Evolutionary conservation across 2,888 invertebrate species (phyloP).

Genomic region (Caradrina kadenii): DNA sequence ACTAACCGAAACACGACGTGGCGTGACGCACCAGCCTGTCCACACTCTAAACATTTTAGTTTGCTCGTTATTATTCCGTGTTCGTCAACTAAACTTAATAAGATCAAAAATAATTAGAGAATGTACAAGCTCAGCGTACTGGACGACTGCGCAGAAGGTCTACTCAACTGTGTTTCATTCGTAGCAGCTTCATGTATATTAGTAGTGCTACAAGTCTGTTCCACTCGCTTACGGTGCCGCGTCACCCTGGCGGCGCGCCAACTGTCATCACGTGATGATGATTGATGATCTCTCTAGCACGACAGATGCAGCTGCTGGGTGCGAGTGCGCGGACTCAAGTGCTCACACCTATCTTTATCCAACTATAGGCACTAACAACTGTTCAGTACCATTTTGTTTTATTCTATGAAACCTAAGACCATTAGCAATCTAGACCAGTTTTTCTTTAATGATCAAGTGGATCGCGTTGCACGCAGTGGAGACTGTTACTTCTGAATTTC

Average conservation of each 20-base stretch:
- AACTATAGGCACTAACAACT: too few species aligned
- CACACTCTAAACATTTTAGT: conserved; percentile 11
- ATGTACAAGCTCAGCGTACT: conserved; percentile 1
- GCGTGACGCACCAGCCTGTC: neutral
- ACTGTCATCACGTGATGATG: too few species aligned
- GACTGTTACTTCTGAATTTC: neutral
- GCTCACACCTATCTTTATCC: too few species aligned
- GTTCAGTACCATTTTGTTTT: too few species aligned
- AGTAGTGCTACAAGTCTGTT: too few species aligned
- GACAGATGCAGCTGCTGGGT: too few species aligned
- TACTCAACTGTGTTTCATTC: too few species aligned
- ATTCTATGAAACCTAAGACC: neutral
- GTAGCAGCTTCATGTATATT: too few species aligned
- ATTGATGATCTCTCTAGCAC: too few species aligned
- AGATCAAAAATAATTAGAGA: conserved; percentile 31
- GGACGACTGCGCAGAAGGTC: conserved; percentile 6
- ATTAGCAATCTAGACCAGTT: neutral
- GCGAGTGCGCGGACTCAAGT: too few species aligned
- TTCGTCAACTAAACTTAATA: conserved; percentile 17
- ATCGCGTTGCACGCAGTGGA: neutral
- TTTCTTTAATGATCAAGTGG: neutral
- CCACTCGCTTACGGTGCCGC: too few species aligned
- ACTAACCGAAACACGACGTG: conserved; percentile 5
- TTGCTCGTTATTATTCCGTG: neutral
- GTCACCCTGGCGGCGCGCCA: too few species aligned